phyloP scores from a whole-genome alignment of 2,888 invertebrate species.

The Helleia helle region DNA sequence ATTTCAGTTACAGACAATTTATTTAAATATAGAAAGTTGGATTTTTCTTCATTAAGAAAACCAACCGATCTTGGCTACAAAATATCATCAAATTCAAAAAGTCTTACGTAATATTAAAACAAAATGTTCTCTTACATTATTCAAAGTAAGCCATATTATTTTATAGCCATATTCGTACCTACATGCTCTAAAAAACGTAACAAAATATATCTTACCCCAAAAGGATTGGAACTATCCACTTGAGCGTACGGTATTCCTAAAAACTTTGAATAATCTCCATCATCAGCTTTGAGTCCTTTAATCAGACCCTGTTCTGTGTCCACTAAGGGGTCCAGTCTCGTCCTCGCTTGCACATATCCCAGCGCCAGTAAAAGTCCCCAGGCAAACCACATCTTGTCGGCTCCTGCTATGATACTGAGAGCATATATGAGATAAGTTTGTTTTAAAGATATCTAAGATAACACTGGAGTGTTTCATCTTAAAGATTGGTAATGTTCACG shows the following conservation, averaged over 20 bases:
- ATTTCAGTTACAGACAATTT: too few relatives aligned
- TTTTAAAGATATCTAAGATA: not conserved
- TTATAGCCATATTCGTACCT: too few relatives aligned
- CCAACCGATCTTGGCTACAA: too few relatives aligned
- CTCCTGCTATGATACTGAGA: not conserved
- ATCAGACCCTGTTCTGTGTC: constrained; percentile 26
- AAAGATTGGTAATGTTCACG: not conserved
- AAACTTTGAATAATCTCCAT: constrained; percentile 32
- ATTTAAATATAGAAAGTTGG: too few relatives aligned
- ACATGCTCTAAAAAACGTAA: too few relatives aligned
- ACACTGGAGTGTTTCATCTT: not conserved
- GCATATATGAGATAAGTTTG: too few relatives aligned
- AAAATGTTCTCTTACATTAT: too few relatives aligned
- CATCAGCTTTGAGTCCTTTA: constrained; percentile 25
- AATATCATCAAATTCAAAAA: too few relatives aligned
- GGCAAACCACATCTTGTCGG: not conserved
- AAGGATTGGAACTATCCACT: constrained; percentile 28
- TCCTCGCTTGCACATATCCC: constrained; percentile 1
- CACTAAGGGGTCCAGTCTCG: constrained; percentile 18
- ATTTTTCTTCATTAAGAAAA: too few relatives aligned
- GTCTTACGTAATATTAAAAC: too few relatives aligned
- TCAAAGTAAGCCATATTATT: too few relatives aligned
- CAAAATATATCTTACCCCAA: constrained; percentile 28
- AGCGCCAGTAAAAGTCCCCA: not conserved
- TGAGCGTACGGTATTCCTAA: constrained; percentile 34